Evolutionary conservation across 2,888 invertebrate genomes (phyloP), one percentile per base, ranked within the genome.

Genomic region (Disparrhopalites patrizii): DNA sequence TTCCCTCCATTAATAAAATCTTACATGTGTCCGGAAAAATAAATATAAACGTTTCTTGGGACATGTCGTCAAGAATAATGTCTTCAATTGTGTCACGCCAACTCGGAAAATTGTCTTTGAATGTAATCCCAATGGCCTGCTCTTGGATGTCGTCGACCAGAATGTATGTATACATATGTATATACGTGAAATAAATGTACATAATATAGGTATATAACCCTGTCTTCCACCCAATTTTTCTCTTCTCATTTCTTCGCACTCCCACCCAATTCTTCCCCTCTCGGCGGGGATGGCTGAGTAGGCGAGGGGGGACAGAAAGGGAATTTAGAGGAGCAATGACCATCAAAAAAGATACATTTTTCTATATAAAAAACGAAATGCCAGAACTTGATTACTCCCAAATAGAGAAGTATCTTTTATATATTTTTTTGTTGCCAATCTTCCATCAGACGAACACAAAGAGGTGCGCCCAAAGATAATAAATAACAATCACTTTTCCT

Each of bases 31-130:
- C 51, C 33, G 27, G n/a, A 51, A 52, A 52, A 31, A 51, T 61
- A 61, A 61, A 61, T 61, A n/a, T n/a, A 61, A 61, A 61, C 51
- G 51, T 61, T 51, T 23, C 31, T 61, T 33, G 61, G 51, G 51
- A 61, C 33, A 61, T 23, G 61, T 61, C 61, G 33, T 51, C 36
- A 51, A 61, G 52, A 61, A 61, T 61, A 61, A 61, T 61, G 61
- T 61, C 13, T 50, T 61, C 51, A 51, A 51, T 61, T 61, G 51
- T 61, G 28, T 36, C 61, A 61, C 51, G 51, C 25, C 36, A 51
- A 36, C 61, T 50, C 20, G 51, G 51, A 51, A 61, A 61, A 61
- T 61, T 61, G 51, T 51, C 51, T 61, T 36, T 61, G 61, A 61
- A 61, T 60, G 60, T 47, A 60, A 60, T 60, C 60, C 60, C 51